Evolutionary conservation across 2,797 vertebrate species (phyloP), one percentile per base, ranked within the genome.

Genomic region (Periophthalmus magnuspinnatus): DNA sequence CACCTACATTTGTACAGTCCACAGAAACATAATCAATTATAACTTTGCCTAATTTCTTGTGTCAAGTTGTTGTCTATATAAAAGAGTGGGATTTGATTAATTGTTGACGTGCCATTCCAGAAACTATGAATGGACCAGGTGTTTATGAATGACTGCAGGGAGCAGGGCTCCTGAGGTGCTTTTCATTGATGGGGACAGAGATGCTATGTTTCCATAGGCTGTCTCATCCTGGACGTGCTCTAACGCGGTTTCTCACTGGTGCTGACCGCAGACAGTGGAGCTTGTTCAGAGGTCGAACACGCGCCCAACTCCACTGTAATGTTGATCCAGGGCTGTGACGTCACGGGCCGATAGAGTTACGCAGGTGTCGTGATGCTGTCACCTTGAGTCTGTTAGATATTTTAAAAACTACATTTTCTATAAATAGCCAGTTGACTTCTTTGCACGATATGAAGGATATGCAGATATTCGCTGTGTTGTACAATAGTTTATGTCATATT

Each of bases 41-140:
- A 24, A 47, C 61, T 45, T 45, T 47, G 14, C 2, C 8, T 17
- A 28, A 32, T 50, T 32, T 47, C 6, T 52, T 50, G 11, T 45
- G 45, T 63, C 2, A 38, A 34, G 17, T 22, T 45, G 19, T 45
- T 21, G n/a, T 60, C 55, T 32, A 5, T 11, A 8, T 13, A n/a
- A 13, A 4, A 50, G 32, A 19, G 0, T 32, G 13, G 32, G 72
- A 65, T 48, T 32, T 47, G 45, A 45, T 21, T 41, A 57, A n/a
- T 61, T 33, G 59, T 8, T 67, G 81, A 32, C 47, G 41, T 32
- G 22, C 8, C 41, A 24, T 16, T 47, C 13, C 38, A 17, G 63
- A 75, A 83, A 75, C 69, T 55, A 81, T 91, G 90, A 92, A 91
- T 91, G 91, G 82, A 63, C 70, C 87, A 90, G 86, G 88, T 92